These are phyloP conservation scores for Synanceia verrucosa DNA, from an alignment of 2,797 vertebrate genomes.

Conservation along the genomic window DNA sequence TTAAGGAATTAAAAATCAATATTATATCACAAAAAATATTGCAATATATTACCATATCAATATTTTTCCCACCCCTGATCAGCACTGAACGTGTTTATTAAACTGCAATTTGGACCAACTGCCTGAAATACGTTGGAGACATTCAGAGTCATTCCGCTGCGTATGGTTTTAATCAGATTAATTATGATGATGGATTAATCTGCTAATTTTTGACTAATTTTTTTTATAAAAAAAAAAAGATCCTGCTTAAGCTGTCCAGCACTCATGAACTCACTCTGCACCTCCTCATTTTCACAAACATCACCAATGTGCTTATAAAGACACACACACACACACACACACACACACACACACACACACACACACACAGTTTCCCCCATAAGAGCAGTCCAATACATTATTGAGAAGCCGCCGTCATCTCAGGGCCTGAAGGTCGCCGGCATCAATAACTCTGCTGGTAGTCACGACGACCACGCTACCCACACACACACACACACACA, in stretches of 20 bases:
- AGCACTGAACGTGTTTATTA: too few relatives aligned
- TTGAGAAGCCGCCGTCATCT: constrained; percentile 67
- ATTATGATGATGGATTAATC: too few relatives aligned
- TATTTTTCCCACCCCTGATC: too few relatives aligned
- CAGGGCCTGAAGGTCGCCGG: constrained; percentile 68
- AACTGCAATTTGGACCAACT: too few relatives aligned
- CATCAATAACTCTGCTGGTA: constrained; percentile 70
- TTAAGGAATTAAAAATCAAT: too few relatives aligned
- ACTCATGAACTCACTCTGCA: constrained; percentile 26
- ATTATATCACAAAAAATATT: too few relatives aligned
- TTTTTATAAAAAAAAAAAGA: too few relatives aligned
- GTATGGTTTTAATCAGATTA: too few relatives aligned
- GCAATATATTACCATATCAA: too few relatives aligned
- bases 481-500: constrained; percentile 25
- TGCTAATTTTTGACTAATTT: too few relatives aligned
- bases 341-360: constrained; percentile 16
- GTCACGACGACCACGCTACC: constrained; percentile 19
- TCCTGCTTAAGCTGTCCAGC: background rate
- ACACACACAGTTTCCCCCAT: constrained; percentile 35
- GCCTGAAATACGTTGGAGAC: too few relatives aligned
- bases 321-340: constrained; percentile 6
- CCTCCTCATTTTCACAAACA: constrained; percentile 27
- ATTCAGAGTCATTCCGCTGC: too few relatives aligned
- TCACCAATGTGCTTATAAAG: constrained; percentile 21
- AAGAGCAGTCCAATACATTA: constrained; percentile 68